Percentiles rank a stretch among this genome's conserved stretches.
Conservation (phyloP, 2,113 vertebrate genomes). For the Synodontis membranacea region DNA sequence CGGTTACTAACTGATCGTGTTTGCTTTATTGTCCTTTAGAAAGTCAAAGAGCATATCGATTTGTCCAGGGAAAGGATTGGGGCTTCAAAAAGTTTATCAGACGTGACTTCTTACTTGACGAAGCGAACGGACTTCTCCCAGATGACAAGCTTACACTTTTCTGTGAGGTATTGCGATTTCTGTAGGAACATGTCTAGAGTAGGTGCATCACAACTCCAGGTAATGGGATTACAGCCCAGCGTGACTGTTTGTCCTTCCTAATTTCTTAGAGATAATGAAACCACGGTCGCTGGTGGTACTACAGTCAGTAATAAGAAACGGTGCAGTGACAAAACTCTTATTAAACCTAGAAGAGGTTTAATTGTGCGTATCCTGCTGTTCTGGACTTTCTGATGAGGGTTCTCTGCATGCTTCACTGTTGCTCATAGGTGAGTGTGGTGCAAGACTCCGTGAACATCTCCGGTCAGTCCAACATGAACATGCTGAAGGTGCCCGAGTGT, state of each 20-base stretch:
- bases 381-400: not conserved
- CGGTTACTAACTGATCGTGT: not conserved
- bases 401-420: not conserved
- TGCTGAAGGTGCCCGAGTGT: conserved; percentile 98
- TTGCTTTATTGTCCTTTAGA: conserved; percentile 58
- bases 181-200: not conserved
- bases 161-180: conserved; percentile 66
- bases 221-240: not conserved
- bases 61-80: conserved; percentile 78
- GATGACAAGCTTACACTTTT: conserved; percentile 78
- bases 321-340: not conserved
- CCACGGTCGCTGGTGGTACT: no score
- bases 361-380: not conserved
- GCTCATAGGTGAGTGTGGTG: conserved; percentile 89
- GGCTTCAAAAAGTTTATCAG: conserved; percentile 79
- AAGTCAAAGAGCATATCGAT: conserved; percentile 77
- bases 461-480: conserved; percentile 97
- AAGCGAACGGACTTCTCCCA: conserved; percentile 74
- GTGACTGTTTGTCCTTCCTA: not conserved
- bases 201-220: not conserved
- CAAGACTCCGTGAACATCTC: conserved; percentile 99
- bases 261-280: not conserved
- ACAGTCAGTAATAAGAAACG: not conserved
- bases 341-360: not conserved
- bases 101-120: conserved; percentile 75